Conservation (phyloP, 1,140 invertebrate species). For the Phocides pigmalion region DNA sequence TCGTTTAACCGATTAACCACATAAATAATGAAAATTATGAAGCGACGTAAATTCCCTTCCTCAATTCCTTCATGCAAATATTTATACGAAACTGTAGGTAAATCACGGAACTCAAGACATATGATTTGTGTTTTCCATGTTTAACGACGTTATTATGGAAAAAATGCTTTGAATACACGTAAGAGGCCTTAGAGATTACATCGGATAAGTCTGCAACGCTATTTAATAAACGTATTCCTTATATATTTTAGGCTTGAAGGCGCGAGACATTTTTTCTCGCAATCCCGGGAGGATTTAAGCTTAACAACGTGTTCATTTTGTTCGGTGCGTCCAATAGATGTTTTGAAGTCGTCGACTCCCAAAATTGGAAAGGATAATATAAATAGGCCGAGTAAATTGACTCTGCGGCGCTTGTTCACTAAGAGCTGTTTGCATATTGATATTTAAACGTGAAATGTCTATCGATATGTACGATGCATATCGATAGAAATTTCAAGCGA, state of each 20-base stretch:
- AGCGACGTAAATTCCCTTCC: background rate
- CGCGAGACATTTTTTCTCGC: conserved; percentile 38
- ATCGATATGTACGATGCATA: conserved; percentile 46
- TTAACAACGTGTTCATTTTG: conserved; percentile 46
- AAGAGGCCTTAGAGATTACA: conserved; percentile 39
- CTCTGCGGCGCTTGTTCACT: conserved; percentile 5
- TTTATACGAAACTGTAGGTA: background rate
- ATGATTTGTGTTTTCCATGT: conserved; percentile 28
- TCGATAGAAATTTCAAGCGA: conserved; percentile 56
- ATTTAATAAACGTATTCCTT: conserved; percentile 41
- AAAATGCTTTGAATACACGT: conserved; percentile 37
- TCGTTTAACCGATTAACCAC: background rate
- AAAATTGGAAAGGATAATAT: conserved; percentile 46
- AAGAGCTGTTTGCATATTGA: conserved; percentile 53
- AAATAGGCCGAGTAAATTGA: conserved; percentile 43
- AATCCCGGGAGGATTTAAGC: conserved; percentile 41
- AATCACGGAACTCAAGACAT: conserved; percentile 11
- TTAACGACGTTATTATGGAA: conserved; percentile 35
- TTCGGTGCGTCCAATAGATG: conserved; percentile 35
- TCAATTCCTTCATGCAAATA: background rate
- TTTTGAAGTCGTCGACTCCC: conserved; percentile 13
- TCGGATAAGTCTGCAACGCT: conserved; percentile 37
- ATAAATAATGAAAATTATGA: too few species aligned
- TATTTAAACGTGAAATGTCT: conserved; percentile 54
- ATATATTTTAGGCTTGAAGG: conserved; percentile 38